Conservation (phyloP, 1,140 invertebrate species). For the Eriosoma lanigerum region DNA sequence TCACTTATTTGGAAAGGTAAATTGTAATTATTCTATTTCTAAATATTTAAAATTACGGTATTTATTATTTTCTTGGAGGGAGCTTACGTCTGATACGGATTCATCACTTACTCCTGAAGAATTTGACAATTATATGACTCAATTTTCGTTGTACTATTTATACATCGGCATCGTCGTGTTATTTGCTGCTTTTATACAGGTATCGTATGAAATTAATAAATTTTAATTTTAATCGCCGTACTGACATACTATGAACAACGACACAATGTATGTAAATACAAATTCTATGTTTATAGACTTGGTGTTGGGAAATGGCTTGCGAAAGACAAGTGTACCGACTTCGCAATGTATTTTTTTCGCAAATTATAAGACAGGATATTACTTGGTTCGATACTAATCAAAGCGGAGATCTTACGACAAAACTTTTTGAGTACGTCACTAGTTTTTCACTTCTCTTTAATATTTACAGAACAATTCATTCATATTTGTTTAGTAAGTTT, state of each 20-base stretch:
- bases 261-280: background rate
- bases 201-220: background rate
- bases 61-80: background rate
- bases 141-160: conserved; percentile 53
- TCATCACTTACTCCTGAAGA: background rate
- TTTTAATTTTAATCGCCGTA: background rate
- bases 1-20: background rate
- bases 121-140: conserved; percentile 36
- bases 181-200: conserved; percentile 51
- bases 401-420: conserved; percentile 78
- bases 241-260: background rate
- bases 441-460: background rate
- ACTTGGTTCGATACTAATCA: conserved; percentile 82
- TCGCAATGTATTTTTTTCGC: conserved; percentile 59
- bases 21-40: background rate
- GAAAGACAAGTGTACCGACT: conserved; percentile 59
- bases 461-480: background rate
- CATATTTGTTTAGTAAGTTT: background rate
- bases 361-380: conserved; percentile 71
- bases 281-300: conserved; percentile 55
- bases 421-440: conserved; percentile 75
- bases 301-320: conserved; percentile 59
- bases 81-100: background rate
- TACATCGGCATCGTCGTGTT: conserved; percentile 53
- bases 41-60: background rate